A percentile compares a stretch with the other conserved stretches of the same genome.
Evolutionary conservation across 2,797 vertebrate species (phyloP).

Genomic region (Mergus octosetaceus): DNA sequence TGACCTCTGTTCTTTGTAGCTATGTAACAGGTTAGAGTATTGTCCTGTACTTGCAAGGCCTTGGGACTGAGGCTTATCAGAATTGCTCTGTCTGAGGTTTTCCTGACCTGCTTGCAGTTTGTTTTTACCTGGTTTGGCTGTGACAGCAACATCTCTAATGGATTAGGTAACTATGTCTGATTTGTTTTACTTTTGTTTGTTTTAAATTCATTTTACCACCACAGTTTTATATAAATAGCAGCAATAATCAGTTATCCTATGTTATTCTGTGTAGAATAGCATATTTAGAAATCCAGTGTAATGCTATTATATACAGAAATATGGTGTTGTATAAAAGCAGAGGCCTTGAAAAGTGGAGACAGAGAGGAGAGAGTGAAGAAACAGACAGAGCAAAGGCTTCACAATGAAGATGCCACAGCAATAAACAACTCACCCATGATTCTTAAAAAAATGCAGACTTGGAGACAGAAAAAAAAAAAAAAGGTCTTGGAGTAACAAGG

Average conservation of each 20-base stretch:
- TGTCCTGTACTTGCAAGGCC: not conserved
- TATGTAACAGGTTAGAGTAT: not conserved
- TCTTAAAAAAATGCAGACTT: not conserved
- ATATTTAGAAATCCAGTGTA: not conserved
- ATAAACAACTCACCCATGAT: not conserved
- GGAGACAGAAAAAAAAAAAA: not conserved
- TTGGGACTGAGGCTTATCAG: not conserved
- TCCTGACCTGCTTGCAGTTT: not conserved
- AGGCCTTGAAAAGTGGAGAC: not conserved
- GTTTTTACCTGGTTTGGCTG: not conserved
- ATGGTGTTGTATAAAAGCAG: not conserved
- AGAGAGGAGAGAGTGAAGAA: no score
- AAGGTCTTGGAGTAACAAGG: not conserved
- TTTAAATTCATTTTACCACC: not conserved
- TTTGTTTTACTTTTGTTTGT: not conserved
- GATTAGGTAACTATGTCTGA: not conserved
- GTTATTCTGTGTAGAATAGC: not conserved
- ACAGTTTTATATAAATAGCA: not conserved
- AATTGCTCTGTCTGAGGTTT: not conserved
- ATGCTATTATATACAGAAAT: not conserved
- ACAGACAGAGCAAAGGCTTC: not conserved
- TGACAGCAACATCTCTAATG: not conserved
- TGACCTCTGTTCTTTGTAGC: not conserved
- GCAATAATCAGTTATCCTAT: not conserved
- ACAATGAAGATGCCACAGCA: not conserved